Base-by-base conservation (phyloP, 2,113 vertebrate species). In the Tragulus kanchil region DNA sequence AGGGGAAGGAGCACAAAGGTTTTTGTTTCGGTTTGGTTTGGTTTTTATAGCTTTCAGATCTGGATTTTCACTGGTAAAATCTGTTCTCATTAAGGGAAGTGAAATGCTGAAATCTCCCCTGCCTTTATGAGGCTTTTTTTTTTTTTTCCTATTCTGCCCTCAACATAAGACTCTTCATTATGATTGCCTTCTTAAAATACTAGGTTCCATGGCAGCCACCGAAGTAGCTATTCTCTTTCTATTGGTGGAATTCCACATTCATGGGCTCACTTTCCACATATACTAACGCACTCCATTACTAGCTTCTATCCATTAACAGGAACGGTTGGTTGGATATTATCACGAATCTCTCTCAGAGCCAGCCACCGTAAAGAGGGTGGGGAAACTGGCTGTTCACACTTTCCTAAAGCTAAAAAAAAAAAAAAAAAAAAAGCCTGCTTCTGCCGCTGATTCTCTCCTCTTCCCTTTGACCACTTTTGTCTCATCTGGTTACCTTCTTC, bases 61-160 rank as follows among this genome's bases (percentile, higher is more conserved):
- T 94, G 61, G 93, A 67, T 93, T 73, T 87, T 96, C 67, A 62
- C 1, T 65, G 67, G n/a, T 62, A 89, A 92, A 82, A 67, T 50
- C 59, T 58, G 19, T 91, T 94, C n/a, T 79, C 71, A 45, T 13
- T n/a, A 65, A 90, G 36, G 77, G 91, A 97, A 96, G 65, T 82
- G 81, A 96, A 95, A 82, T 84, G 28, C 54, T 78, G 31, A 96
- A 94, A 67, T 75, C 3, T 52, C 31, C 69, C 64, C 13, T 89
- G 19, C 8, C n/a, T 83, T 85, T 78, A 64, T 36, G 81, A 90
- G 45, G 17, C 9, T 62, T 85, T 67, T 42, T 13, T 11, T 75
- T 78, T 90, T 58, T 31, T 81, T 52, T 85, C n/a, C 50, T 54
- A 85, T 61, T 85, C 64, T 95, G 4, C 45, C 16, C 16, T 97